These are phyloP conservation scores for Noctua pronuba DNA, from an alignment of 2,888 invertebrate genomes.

Conservation along the genomic window DNA sequence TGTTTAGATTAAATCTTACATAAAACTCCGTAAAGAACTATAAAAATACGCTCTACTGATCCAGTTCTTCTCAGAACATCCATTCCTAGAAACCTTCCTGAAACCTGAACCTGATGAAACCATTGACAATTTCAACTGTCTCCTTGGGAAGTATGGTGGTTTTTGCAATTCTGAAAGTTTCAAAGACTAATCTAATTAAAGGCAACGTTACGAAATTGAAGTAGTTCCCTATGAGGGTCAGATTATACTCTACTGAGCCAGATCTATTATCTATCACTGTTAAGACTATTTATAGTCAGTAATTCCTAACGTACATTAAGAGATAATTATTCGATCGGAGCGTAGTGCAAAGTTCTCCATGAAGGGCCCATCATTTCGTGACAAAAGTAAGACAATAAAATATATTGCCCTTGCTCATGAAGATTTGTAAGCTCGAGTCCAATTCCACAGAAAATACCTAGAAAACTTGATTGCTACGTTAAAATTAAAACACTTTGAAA, in stretches of 20 bases:
- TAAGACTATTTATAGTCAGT: slow-evolving; percentile 15
- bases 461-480: neutral
- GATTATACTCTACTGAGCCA: slow-evolving; percentile 18
- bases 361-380: neutral
- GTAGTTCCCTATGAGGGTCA: slow-evolving; percentile 21
- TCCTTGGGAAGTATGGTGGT: neutral
- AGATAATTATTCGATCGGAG: slow-evolving; percentile 1
- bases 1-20: neutral
- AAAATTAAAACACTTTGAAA: neutral
- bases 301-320: neutral
- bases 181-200: slow-evolving; percentile 3
- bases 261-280: slow-evolving; percentile 24
- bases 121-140: neutral
- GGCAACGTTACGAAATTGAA: neutral
- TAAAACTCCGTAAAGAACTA: neutral
- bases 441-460: neutral
- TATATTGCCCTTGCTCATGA: neutral
- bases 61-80: neutral
- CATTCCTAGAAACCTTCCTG: neutral
- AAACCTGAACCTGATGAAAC: neutral
- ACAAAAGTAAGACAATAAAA: neutral
- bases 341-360: neutral
- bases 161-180: neutral
- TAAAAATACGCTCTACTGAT: neutral
- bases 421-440: neutral